Conservation (phyloP, 2,888 invertebrate genomes). For the Portevinia maculata region DNA sequence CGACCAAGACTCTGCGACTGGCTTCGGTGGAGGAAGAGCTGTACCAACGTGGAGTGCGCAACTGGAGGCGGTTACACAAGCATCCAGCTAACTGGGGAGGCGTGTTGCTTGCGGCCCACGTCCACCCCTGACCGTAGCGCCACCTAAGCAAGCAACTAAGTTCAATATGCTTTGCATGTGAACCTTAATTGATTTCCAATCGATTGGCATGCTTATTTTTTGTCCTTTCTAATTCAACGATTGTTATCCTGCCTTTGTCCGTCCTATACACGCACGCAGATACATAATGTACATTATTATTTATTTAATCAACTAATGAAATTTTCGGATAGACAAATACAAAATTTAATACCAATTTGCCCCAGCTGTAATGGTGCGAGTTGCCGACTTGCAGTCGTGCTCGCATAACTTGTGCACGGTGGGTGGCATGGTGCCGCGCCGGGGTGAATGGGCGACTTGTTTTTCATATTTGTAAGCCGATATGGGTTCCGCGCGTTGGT, state of each 20-base stretch:
- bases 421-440: neutral
- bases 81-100: too few species aligned
- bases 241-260: constrained; percentile 7
- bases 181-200: constrained; percentile 15
- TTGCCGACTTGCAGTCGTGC: neutral
- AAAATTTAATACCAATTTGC: constrained; percentile 4
- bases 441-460: neutral
- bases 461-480: constrained; percentile 12
- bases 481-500: too few species aligned
- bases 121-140: too few species aligned
- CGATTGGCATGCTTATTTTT: constrained; percentile 11
- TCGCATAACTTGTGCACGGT: neutral
- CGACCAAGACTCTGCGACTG: too few species aligned
- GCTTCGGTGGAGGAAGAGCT: too few species aligned
- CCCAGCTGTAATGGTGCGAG: neutral
- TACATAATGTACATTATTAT: constrained; percentile 12
- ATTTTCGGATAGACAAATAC: constrained; percentile 6
- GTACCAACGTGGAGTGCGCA: too few species aligned
- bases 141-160: too few species aligned
- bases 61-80: too few species aligned
- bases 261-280: neutral
- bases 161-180: too few species aligned
- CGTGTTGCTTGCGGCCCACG: too few species aligned
- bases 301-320: constrained; percentile 1
- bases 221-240: too few species aligned